Evolutionary conservation across 2,113 vertebrate species (phyloP), one percentile per base, ranked within the genome.

Genomic region (Salvelinus namaycush): DNA sequence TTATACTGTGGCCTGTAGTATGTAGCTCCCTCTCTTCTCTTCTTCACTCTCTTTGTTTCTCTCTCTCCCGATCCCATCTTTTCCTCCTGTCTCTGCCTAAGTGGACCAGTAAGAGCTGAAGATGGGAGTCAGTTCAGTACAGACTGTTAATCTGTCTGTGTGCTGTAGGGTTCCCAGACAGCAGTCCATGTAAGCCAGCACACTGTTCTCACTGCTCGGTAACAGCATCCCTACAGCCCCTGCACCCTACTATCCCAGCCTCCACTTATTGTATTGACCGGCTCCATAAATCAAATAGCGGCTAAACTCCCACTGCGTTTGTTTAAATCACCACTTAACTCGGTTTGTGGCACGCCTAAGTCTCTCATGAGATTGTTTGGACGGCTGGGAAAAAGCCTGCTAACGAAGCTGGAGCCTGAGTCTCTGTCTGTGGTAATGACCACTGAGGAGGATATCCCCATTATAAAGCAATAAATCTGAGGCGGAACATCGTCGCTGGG

Each of bases 381-480:
- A 44, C 8, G 68, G 31, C 68, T 48, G 68, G 68, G 34, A 48
- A 69, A 69, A 34, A 64, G 12, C 11, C 7, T 48, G 20, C 68
- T 70, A 26, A 49, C n/a, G 34, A 49, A 69, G 68, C 68, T 11
- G 68, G 22, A n/a, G 68, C n/a, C 29, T 69, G 44, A 22, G 39
- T 26, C 39, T 70, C 39, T 70, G 68, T 70, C 68, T 70, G 68
- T 7, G 16, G 68, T 69, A 31, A 69, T 69, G 68, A 70, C 34
- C 68, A 24, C 3, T 49, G 68, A 20, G 44, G 68, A 49, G 68
- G 44, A 70, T 70, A 70, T 70, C 11, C 68, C 68, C 68, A 70
- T 70, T 70, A 70, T 49, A 70, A 70, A 70, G 68, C 68, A 48
- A 70, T 70, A 70, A 48, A 70, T 70, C 68, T 24, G 44, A 22